Evolutionary conservation across 2,888 invertebrate genomes (phyloP), one percentile per base, ranked within the genome.

Genomic region (Tolmerus cingulatus): DNA sequence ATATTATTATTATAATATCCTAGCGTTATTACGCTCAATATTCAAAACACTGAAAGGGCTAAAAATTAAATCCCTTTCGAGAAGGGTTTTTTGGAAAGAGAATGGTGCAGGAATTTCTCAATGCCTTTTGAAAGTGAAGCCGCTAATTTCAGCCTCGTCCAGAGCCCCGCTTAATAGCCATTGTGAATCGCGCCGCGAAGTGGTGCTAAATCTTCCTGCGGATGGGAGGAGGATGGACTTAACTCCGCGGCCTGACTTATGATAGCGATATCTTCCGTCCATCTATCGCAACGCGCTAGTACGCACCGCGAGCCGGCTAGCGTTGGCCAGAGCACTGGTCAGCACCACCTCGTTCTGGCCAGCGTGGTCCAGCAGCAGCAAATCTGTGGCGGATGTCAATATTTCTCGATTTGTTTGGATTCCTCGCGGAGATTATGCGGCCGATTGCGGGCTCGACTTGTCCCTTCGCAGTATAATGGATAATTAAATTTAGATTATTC

Each of bases 401-500:
- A 79, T 51, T 79, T 79, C 51, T 46, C 46, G 51, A 51, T 46
- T 46, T 79, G 79, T 46, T 79, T 78, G 23, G 78, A 78, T 78
- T 78, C 43, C 78, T 7, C 78, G 27, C 51, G 7, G 2, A 79
- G 79, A 79, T 79, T 46, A 27, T 4, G 3, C 27, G 27, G 23
- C 46, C 30, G 43, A 79, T 46, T 51, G 79, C 51, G n/a, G 23
- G n/a, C 16, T 79, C 51, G 30, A 14, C 46, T 51, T 40, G 79
- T 79, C 51, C 51, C 40, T 40, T 51, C 51, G n/a, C 51, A 14
- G 46, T 30, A 27, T 34, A 51, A 23, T 79, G 27, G 79, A 19
- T 51, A 79, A 79, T 79, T 79, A 79, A 79, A 79, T 79, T 79
- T 51, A 79, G 79, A 79, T 79, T 79, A 79, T 79, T 51, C 14